These are phyloP conservation scores for Slavum lentiscoides DNA, from an alignment of 2,888 invertebrate genomes.

Conservation along the genomic window DNA sequence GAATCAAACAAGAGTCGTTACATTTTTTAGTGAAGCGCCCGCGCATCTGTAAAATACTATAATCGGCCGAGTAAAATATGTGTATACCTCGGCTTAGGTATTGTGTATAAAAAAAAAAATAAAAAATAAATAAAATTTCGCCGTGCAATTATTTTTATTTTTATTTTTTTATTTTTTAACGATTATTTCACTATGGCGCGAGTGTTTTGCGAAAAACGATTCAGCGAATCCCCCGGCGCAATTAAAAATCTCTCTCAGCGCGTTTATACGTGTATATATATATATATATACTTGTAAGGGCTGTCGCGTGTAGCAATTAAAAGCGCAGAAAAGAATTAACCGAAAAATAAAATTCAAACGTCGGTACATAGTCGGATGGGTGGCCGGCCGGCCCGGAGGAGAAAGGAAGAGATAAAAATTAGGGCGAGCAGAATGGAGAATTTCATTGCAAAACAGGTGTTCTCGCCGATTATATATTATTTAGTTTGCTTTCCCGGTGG, in stretches of 20 bases:
- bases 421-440: not conserved
- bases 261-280: too few species aligned
- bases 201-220: slow-evolving; percentile 10
- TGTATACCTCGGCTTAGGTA: too few species aligned
- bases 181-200: slow-evolving; percentile 8
- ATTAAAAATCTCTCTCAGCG: slow-evolving; percentile 27
- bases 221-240: slow-evolving; percentile 7
- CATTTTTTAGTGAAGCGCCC: too few species aligned
- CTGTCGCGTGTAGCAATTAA: slow-evolving; percentile 20
- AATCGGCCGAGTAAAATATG: too few species aligned
- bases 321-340: slow-evolving; percentile 18
- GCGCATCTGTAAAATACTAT: too few species aligned
- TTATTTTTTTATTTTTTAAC: slow-evolving; percentile 3
- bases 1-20: too few species aligned
- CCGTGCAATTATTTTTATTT: slow-evolving; percentile 8
- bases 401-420: not conserved
- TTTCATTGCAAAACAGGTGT: slow-evolving; percentile 19
- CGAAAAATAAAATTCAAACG: not conserved
- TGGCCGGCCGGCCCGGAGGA: too few species aligned
- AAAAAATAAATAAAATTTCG: slow-evolving; percentile 10
- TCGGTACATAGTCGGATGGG: too few species aligned
- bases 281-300: not conserved
- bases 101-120: too few species aligned
- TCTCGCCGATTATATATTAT: not conserved
- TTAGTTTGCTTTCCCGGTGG: too few species aligned